Percentiles rank a stretch among this genome's conserved stretches.
Evolutionary conservation across 2,113 vertebrate genomes (phyloP).

Genomic region (Erythrocercus mccallii): DNA sequence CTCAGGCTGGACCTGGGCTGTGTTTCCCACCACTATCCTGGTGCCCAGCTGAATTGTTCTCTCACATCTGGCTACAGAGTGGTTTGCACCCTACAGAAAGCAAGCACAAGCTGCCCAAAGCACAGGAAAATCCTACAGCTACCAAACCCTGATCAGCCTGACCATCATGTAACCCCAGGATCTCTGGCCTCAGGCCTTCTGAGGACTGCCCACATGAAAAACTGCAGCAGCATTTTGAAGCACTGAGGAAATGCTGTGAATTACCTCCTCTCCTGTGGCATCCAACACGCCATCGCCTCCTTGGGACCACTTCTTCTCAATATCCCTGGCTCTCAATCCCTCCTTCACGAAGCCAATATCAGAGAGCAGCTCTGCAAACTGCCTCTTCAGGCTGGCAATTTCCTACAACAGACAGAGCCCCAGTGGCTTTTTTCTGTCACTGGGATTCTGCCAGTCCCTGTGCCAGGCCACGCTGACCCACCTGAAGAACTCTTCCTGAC

Average conservation of each 20-base stretch:
- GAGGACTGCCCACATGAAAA: neutral
- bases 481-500: constrained; percentile 89
- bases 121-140: neutral
- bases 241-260: neutral
- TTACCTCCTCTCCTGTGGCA: constrained; percentile 91
- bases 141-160: neutral
- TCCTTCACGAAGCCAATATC: constrained; percentile 97
- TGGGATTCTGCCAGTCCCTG: neutral
- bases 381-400: constrained; percentile 92
- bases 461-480: constrained; percentile 21
- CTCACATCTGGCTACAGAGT: neutral
- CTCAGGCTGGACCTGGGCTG: neutral
- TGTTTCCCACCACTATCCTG: neutral
- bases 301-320: constrained; percentile 84
- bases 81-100: neutral
- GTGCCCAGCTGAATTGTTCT: neutral
- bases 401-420: constrained; percentile 73
- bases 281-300: constrained; percentile 86
- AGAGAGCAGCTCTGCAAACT: constrained; percentile 94
- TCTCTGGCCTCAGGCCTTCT: neutral
- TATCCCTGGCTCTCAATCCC: constrained; percentile 86
- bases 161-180: accelerated
- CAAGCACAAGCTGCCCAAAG: neutral
- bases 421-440: neutral
- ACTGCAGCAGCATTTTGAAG: neutral